Evolutionary conservation across 2,113 vertebrate genomes (phyloP).

Genomic region (Ceuthmochares aereus): DNA sequence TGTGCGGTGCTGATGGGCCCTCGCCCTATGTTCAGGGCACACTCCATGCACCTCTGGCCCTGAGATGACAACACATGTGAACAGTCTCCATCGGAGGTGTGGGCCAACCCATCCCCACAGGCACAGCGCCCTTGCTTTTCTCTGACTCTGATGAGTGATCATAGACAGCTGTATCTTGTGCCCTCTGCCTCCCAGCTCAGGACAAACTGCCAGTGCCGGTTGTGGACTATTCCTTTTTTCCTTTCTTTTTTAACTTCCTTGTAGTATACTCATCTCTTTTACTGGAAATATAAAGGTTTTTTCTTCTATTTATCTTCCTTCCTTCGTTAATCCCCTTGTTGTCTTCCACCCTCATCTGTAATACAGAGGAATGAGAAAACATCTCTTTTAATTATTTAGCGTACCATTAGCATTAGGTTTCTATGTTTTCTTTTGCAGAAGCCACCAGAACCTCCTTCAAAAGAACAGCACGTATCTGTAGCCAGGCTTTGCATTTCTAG

Average conservation of each 20-base stretch:
- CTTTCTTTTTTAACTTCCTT: neutral
- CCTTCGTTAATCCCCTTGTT: neutral
- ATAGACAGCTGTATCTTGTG: neutral
- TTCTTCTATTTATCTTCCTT: neutral
- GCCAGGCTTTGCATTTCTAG: slow-evolving; percentile 15
- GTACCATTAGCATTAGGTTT: neutral
- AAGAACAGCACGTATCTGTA: neutral
- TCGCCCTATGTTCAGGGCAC: accelerated
- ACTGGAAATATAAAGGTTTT: neutral
- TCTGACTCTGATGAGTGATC: neutral
- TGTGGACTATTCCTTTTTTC: neutral
- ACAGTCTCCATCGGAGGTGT: neutral
- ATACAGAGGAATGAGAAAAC: neutral
- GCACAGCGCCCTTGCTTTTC: neutral
- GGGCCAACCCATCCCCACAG: neutral
- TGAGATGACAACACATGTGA: accelerated
- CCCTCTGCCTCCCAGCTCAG: neutral
- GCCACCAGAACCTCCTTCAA: slow-evolving; percentile 37
- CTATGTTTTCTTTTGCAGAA: neutral
- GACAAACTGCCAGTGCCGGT: neutral
- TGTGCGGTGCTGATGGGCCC: too few relatives aligned
- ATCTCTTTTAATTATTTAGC: slow-evolving; percentile 29
- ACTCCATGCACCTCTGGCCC: neutral
- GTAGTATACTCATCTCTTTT: neutral
- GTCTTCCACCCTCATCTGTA: neutral